Evolutionary conservation across 2,797 vertebrate species (phyloP), one percentile per base, ranked within the genome.

Genomic region (Lagocephalus sceleratus): DNA sequence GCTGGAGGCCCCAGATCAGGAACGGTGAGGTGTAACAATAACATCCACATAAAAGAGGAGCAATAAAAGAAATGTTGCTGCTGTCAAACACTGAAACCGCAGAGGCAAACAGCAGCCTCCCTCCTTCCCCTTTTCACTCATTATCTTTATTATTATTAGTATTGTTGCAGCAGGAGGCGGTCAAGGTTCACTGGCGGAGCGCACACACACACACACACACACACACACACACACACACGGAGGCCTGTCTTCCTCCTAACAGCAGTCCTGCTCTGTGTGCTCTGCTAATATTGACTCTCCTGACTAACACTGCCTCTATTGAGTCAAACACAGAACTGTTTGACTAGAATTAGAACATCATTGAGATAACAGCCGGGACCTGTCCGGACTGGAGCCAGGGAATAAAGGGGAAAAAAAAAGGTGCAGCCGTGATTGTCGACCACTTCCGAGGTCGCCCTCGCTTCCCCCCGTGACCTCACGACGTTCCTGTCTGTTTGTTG

Each of bases 221-320:
- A 29, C 55, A 47, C 65, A 57, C 47, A 65, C 44, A 66, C 51
- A 63, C 67, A 67, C 60, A 70, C 56, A 45, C 20, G 74, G 41
- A 64, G 67, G 83, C 64, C 85, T 87, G 90, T 87, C 85, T 82
- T 89, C 89, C 89, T 90, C 89, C 89, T 90, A 87, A 88, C 89
- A 89, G 86, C 89, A 79, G 82, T 76, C 87, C 84, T 70, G 83
- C 87, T 58, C 11, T 94, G 93, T 95, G 93, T 96, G 92, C 92
- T 94, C 85, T 85, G 92, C 90, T 88, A 97, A 96, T 96, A 97
- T 96, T 97, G 94, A 96, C 94, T 93, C 79, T 89, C 83, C 90
- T 86, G 91, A 91, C 93, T 90, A 89, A 91, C 92, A 90, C 87
- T 83, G 92, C 93, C 77, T 91, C 92, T 92, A 89, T 90, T 90